Evolutionary conservation across 2,888 invertebrate species (phyloP), one percentile per base, ranked within the genome.

Genomic region (Ctenicera cuprea): DNA sequence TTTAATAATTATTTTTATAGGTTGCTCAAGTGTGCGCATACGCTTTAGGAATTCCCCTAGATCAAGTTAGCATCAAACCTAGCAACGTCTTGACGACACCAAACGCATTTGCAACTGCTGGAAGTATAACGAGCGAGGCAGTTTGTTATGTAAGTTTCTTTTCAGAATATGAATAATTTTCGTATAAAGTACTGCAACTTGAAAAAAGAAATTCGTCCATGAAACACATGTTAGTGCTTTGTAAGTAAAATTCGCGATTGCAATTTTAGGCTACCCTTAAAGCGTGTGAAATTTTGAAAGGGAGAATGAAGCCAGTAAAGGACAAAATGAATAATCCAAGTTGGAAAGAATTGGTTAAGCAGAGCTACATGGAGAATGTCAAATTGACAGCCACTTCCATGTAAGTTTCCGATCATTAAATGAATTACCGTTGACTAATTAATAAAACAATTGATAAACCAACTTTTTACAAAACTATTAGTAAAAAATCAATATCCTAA

Each of bases 21-120:
- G 90, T 91, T 0, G 91, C 92, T 8, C 95, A 95, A 89, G 93
- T 94, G 0, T 93, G 91, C 69, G 95, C 94, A 0, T 90, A 93
- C 76, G 88, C 88, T 3, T 86, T 96, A 12, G 93, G 92, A 0
- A 91, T 95, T 76, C 90, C 92, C 0, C 75, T 95, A 61, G 90
- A 91, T 0, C 89, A 90, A 86, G 87, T 96, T 7, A 87, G 87
- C 0, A 90, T 95, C 0, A 92, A 92, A 79, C 90, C 92, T 0
- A 90, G 90, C n/a, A 90, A 92, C 78, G 92, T 87, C 71, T 86
- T 94, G 54, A 88, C 89, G 1, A 88, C 92, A 0, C 92, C 94
- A 0, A 96, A 96, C 83, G 86, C 91, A 9, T 87, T 88, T 77
- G 89, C 89, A 0, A 92, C 93, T 3, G 95, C 93, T 14, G 94